Percentiles rank a stretch among this genome's conserved stretches.
phyloP scores from a whole-genome alignment of 2,113 vertebrate genomes.

The Oncorhynchus tshawytscha region DNA sequence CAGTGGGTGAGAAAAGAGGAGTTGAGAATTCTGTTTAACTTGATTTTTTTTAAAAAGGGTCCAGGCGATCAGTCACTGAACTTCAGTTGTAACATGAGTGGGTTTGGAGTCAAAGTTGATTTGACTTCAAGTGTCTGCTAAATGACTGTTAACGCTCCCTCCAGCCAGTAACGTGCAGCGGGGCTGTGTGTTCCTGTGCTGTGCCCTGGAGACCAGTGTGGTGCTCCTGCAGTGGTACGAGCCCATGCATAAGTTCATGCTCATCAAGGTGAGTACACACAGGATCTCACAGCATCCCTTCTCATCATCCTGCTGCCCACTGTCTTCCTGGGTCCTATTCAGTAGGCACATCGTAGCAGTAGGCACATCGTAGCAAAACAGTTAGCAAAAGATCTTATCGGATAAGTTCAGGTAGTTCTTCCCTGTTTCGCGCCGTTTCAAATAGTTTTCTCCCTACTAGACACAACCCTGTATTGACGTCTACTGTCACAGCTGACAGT shows the following conservation, averaged over 20 bases:
- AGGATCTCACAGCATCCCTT: not conserved
- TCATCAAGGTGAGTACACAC: slow-evolving; percentile 79
- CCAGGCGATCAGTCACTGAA: no score
- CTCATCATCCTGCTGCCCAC: not conserved
- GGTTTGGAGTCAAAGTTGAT: no score
- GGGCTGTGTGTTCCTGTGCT: slow-evolving; percentile 81
- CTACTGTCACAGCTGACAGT: no score
- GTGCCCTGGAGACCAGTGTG: slow-evolving; percentile 84
- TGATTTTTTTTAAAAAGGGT: no score
- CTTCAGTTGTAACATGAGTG: no score
- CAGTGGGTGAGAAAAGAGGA: slow-evolving; percentile 79
- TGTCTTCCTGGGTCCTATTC: not conserved
- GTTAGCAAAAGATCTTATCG: no score
- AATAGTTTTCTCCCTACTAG: no score
- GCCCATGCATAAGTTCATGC: slow-evolving; percentile 92
- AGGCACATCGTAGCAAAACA: no score
- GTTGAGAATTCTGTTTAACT: no score
- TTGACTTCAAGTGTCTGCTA: no score
- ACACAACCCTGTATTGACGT: no score
- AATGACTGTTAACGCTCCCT: not conserved
- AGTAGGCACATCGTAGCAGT: no score
- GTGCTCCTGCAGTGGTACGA: slow-evolving; percentile 91
- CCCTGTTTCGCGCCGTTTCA: not conserved
- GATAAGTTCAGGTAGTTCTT: not conserved
- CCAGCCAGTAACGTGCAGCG: slow-evolving; percentile 67